Evolutionary conservation across 2,888 invertebrate species (phyloP), one percentile per base, ranked within the genome.

Genomic region (Coleophora flavipennella): DNA sequence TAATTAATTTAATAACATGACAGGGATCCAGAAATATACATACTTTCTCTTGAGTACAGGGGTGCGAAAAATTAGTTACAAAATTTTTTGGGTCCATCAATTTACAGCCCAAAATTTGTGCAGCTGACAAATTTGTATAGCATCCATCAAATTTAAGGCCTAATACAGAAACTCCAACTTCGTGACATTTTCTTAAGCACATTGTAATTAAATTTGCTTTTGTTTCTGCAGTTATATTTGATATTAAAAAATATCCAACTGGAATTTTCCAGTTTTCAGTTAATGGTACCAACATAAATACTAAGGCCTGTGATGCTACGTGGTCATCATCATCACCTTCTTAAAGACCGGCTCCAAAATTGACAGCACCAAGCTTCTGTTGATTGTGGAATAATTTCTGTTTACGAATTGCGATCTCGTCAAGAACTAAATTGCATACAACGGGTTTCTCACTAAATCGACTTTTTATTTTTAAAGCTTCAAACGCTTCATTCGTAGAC

Each of bases 261-360:
- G 60, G 65, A 9, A 67, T 31, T 48, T 65, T 63, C 59, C 58
- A 63, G 8, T 41, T 44, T 39, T 56, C 49, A 44, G 55, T 56
- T 28, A 62, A 31, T 10, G 46, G 41, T 1, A 55, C 55, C 1
- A 66, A 13, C 46, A 65, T 48, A 33, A 66, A 57, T 6, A 62
- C 56, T 34, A 57, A 47, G 9, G 53, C 62, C 33, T 50, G 37
- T 12, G 48, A 39, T 3, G 52, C 52, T 11, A 33, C 36, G 31
- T 36, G 26, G 1, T 35, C 28, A 10, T 13, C 28, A 12, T 39
- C 36, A 6, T 33, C 28, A 11, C 20, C 28, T 13, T 39, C 36
- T 9, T 33, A 25, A 13, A 31, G 40, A 14, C 42, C 38, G 8
- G 33, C 36, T n/a, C 48, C 44, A 29, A 44, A 44, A 31, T 49